Evolutionary conservation across 2,888 invertebrate species (phyloP).

Genomic region (Buathra laborator): DNA sequence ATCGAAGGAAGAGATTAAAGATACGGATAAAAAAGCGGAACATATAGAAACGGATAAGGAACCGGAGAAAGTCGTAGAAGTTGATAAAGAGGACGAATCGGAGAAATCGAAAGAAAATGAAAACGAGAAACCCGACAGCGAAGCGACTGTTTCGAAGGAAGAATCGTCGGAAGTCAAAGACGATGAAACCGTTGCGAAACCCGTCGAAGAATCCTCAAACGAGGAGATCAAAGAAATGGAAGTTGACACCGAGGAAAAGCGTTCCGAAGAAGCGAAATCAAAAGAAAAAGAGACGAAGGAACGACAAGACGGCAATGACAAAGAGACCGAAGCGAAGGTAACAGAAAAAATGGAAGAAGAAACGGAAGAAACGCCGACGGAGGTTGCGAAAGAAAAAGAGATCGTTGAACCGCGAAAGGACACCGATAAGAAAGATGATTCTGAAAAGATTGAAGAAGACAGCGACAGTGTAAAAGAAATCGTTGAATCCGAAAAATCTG

Average conservation of each 20-base stretch:
- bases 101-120: slow-evolving; percentile 55
- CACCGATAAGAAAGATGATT: slow-evolving; percentile 70
- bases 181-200: slow-evolving; percentile 35
- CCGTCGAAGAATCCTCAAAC: slow-evolving; percentile 69
- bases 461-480: slow-evolving; percentile 43
- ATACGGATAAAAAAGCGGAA: slow-evolving; percentile 65
- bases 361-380: slow-evolving; percentile 67
- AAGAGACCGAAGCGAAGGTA: slow-evolving; percentile 14
- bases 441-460: slow-evolving; percentile 57
- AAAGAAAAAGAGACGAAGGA: slow-evolving; percentile 68
- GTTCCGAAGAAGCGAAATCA: slow-evolving; percentile 66
- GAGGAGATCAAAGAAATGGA: slow-evolving; percentile 64
- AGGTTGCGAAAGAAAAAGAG: slow-evolving; percentile 60
- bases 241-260: slow-evolving; percentile 69
- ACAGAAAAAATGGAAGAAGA: slow-evolving; percentile 64
- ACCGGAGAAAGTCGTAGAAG: slow-evolving; percentile 67
- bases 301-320: slow-evolving; percentile 57
- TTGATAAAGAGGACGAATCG: slow-evolving; percentile 70
- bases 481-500: slow-evolving; percentile 45
- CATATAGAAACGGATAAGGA: slow-evolving; percentile 61
- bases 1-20: slow-evolving; percentile 68
- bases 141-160: slow-evolving; percentile 18
- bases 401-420: slow-evolving; percentile 68
- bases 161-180: slow-evolving; percentile 25
- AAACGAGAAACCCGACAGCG: slow-evolving; percentile 51